Conservation (phyloP, 2,888 invertebrate genomes). For the Diaphora mendica region DNA sequence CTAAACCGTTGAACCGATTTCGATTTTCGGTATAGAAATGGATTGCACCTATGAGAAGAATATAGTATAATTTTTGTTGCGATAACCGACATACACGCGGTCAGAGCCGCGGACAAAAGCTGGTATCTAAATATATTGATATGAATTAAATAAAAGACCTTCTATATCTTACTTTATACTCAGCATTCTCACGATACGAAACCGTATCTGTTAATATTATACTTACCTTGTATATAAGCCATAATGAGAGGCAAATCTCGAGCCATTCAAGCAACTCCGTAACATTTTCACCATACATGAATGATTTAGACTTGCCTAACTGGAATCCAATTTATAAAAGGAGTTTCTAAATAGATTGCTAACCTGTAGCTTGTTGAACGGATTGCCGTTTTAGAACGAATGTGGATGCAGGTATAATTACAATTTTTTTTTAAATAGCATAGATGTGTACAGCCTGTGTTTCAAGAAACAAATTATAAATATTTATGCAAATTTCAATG, state of each 20-base stretch:
- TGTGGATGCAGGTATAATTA: not conserved
- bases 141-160: not conserved
- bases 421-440: not conserved
- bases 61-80: too few species aligned
- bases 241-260: slow-evolving; percentile 17
- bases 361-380: not conserved
- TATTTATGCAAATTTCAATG: not conserved
- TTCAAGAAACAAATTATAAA: not conserved
- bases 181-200: slow-evolving; percentile 13
- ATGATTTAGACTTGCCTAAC: slow-evolving; percentile 11
- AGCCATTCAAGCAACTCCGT: slow-evolving; percentile 14
- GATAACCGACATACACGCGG: too few species aligned
- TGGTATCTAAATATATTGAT: not conserved
- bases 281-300: slow-evolving; percentile 17
- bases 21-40: too few species aligned
- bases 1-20: too few species aligned
- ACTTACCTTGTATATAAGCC: not conserved
- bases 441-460: not conserved
- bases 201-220: slow-evolving; percentile 7
- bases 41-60: too few species aligned
- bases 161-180: slow-evolving; percentile 2
- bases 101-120: too few species aligned
- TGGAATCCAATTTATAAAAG: slow-evolving; percentile 8
- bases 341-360: slow-evolving; percentile 11
- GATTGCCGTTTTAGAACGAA: not conserved